Evolutionary conservation across 2,113 vertebrate species (phyloP).

Genomic region (Rousettus leschenaultii): DNA sequence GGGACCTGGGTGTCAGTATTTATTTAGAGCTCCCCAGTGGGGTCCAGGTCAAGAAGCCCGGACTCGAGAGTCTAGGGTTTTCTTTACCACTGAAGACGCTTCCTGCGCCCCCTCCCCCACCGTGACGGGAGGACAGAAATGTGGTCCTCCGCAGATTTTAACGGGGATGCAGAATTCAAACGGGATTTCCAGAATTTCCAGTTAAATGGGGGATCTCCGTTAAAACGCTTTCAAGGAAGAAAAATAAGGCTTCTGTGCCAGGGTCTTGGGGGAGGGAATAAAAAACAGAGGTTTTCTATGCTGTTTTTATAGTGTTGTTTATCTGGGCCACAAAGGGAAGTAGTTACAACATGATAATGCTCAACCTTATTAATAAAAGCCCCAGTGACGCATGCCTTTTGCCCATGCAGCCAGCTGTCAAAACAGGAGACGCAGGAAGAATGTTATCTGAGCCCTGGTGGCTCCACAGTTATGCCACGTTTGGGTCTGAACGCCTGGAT

Average conservation of each 20-base stretch:
- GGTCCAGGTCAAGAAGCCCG: background rate
- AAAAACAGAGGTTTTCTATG: background rate
- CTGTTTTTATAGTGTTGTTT: background rate
- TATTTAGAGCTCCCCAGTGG: background rate
- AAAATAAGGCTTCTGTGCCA: background rate
- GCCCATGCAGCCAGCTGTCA: background rate
- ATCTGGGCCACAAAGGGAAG: background rate
- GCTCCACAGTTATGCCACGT: background rate
- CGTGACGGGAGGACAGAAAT: background rate
- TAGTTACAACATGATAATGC: background rate
- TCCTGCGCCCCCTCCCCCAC: accelerated
- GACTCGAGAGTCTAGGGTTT: background rate
- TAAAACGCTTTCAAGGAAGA: background rate
- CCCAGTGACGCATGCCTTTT: background rate
- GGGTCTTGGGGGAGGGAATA: background rate
- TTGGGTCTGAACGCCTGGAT: background rate
- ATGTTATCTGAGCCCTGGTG: background rate
- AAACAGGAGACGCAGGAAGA: background rate
- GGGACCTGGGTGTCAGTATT: background rate
- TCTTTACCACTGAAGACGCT: background rate
- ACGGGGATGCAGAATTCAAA: background rate
- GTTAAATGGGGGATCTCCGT: background rate
- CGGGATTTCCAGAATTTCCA: background rate
- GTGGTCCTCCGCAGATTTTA: background rate
- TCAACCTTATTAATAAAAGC: background rate